Evolutionary conservation across 2,888 invertebrate genomes (phyloP).

Genomic region (Sialis lutaria): DNA sequence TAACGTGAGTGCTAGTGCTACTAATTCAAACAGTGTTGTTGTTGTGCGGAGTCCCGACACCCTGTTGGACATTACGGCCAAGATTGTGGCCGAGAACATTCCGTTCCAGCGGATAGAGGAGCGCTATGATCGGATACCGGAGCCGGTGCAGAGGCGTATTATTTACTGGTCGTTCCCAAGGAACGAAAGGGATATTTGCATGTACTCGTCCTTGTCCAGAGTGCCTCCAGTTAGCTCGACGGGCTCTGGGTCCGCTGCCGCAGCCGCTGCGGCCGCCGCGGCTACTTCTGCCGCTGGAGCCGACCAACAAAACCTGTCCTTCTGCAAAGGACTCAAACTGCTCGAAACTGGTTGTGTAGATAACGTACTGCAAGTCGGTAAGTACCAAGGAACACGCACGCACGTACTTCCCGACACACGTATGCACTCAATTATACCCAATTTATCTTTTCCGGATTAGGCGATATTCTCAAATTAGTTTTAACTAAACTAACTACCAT

Average conservation of each 20-base stretch:
- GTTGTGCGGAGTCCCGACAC: conserved; percentile 41
- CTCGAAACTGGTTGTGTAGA: conserved; percentile 69
- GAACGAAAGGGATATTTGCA: conserved; percentile 74
- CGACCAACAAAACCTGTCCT: conserved; percentile 67
- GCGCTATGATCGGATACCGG: conserved; percentile 72
- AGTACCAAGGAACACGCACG: conserved; percentile 24
- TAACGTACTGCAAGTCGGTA: conserved; percentile 77
- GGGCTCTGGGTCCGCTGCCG: conserved; percentile 1
- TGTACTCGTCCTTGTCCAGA: conserved; percentile 66
- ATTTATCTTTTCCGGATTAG: too few species aligned
- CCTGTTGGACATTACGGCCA: conserved; percentile 66
- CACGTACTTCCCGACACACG: too few species aligned
- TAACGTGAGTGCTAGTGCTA: conserved; percentile 6
- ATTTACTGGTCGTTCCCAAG: conserved; percentile 82
- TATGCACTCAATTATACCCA: too few species aligned
- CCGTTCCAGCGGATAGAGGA: conserved; percentile 78
- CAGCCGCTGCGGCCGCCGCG: conserved; percentile 14
- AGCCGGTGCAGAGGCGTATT: conserved; percentile 72
- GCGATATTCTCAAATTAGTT: too few species aligned
- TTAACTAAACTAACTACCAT: too few species aligned
- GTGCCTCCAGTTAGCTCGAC: conserved; percentile 26
- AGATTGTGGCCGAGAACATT: conserved; percentile 67
- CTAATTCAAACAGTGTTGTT: conserved; percentile 16
- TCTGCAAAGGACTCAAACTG: conserved; percentile 71
- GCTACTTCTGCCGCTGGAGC: conserved; percentile 20